Percentiles rank a stretch among this genome's conserved stretches.
Evolutionary conservation across 2,888 invertebrate species (phyloP).

Genomic region (Chaetoderma sp.): DNA sequence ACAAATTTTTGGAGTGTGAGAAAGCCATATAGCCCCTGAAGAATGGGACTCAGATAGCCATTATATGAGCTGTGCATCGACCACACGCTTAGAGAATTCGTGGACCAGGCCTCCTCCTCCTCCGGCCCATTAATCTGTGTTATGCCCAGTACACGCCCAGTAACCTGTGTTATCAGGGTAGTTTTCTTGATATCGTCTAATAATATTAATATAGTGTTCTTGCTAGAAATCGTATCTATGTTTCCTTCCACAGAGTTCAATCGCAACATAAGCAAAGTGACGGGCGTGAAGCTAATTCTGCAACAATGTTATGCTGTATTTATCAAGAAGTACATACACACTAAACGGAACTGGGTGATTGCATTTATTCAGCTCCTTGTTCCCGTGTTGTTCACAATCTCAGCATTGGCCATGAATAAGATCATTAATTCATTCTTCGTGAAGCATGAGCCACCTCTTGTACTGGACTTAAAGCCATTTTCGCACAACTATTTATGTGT

Average conservation of each 20-base stretch:
- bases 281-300: conserved; percentile 68
- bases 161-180: too few relatives aligned
- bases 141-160: too few relatives aligned
- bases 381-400: conserved; percentile 77
- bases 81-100: too few relatives aligned
- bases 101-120: too few relatives aligned
- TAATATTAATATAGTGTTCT: too few relatives aligned
- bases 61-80: too few relatives aligned
- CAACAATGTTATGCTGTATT: conserved; percentile 78
- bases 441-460: conserved; percentile 72
- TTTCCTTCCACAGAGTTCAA: conserved; percentile 45
- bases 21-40: too few relatives aligned
- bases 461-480: conserved; percentile 72
- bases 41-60: too few relatives aligned
- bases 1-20: too few relatives aligned
- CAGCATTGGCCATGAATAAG: conserved; percentile 76
- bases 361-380: conserved; percentile 73
- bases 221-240: not conserved
- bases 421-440: too few relatives aligned
- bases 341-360: conserved; percentile 77
- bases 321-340: conserved; percentile 76
- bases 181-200: too few relatives aligned
- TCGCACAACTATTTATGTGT: conserved; percentile 30
- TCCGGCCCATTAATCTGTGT: too few relatives aligned
- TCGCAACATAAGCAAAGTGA: conserved; percentile 45